phyloP scores from a whole-genome alignment of 2,113 vertebrate genomes.

The Rhabdomys dilectus region DNA sequence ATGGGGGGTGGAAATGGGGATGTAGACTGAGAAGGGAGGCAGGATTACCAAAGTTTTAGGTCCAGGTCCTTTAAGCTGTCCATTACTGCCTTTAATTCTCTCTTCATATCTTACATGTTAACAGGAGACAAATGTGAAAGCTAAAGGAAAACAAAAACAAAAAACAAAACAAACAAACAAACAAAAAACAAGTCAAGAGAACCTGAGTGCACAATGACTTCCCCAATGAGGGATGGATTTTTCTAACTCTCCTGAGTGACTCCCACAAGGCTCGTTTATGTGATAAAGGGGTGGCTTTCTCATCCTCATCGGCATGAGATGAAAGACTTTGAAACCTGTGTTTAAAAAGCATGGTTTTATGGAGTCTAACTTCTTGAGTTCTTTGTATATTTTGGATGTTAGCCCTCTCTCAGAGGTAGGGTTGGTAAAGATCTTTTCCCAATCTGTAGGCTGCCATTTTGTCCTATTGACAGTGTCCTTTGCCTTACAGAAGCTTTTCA shows the following conservation, averaged over 20 bases:
- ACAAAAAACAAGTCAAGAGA: not conserved
- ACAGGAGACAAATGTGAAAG: not conserved
- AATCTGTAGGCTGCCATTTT: no score
- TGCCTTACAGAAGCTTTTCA: no score
- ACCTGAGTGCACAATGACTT: not conserved
- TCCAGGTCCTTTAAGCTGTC: not conserved
- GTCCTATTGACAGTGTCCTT: no score
- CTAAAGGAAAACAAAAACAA: not conserved
- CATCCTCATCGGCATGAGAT: not conserved
- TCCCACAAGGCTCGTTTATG: not conserved
- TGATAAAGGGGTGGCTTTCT: not conserved
- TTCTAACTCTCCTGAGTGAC: not conserved
- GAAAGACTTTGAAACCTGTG: constrained; percentile 6
- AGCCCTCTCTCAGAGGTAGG: no score
- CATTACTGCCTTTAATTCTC: not conserved
- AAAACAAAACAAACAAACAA: no score
- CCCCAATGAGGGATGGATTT: not conserved
- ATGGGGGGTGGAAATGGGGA: no score
- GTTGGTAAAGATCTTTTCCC: no score
- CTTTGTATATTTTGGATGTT: no score
- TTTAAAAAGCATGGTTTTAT: not conserved
- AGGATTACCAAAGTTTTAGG: not conserved
- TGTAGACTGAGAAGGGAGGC: not conserved
- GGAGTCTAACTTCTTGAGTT: no score
- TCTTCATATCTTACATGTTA: not conserved